These are phyloP conservation scores for Chelonus insularis DNA, from an alignment of 1,140 invertebrate genomes.

Conservation along the genomic window DNA sequence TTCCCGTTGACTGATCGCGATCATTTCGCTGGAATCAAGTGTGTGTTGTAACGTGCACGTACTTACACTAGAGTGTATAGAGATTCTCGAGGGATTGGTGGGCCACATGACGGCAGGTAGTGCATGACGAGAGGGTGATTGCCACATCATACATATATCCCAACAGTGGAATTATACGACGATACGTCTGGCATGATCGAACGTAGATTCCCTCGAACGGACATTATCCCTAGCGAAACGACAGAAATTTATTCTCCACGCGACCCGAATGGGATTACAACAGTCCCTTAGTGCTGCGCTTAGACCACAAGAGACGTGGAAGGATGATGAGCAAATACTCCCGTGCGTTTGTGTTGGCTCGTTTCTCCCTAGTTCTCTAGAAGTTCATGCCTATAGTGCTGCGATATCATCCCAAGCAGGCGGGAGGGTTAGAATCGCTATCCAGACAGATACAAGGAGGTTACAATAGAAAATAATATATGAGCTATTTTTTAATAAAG, in stretches of 20 bases:
- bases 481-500: conserved; percentile 26
- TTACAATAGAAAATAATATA: conserved; percentile 43
- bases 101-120: not conserved
- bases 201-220: conserved; percentile 3
- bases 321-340: conserved; percentile 28
- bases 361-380: not conserved
- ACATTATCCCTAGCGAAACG: conserved; percentile 1
- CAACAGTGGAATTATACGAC: conserved; percentile 12
- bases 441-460: conserved; percentile 6
- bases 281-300: conserved; percentile 1
- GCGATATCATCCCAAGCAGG: too few relatives aligned
- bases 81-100: conserved; percentile 13
- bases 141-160: conserved; percentile 5
- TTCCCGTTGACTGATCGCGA: not conserved
- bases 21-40: not conserved
- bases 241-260: conserved; percentile 41
- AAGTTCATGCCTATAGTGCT: conserved; percentile 25
- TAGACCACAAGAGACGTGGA: conserved; percentile 17
- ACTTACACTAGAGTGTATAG: not conserved
- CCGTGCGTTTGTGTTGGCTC: not conserved
- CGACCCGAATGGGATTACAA: conserved; percentile 24
- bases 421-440: conserved; percentile 18
- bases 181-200: not conserved
- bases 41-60: not conserved
- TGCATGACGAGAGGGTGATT: not conserved